Base-by-base conservation (phyloP, 1,140 invertebrate genomes). In the Coelopa frigida region DNA sequence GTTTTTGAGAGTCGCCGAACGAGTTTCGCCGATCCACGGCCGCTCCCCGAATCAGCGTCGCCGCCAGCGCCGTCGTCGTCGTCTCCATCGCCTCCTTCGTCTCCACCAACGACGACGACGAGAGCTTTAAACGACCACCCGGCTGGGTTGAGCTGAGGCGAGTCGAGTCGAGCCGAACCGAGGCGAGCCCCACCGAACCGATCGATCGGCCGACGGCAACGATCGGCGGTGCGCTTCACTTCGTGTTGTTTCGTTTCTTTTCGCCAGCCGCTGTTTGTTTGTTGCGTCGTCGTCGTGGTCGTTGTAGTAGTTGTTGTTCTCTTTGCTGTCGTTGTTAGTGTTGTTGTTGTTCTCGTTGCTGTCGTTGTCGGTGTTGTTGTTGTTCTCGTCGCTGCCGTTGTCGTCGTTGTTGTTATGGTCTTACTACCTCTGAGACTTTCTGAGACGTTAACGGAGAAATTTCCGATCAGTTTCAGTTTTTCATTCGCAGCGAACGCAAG, bases 391-490 rank as follows among this genome's bases (percentile, higher is more conserved):
- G 21, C 6, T 31, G 21, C 18, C 26, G n/a, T 15, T 24, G 17
- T 3, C 22, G 43, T 44, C 18, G 15, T 12, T 14, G 40, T 42
- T 8, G 20, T 24, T 26, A 21, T n/a, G 17, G 18, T 18, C 42
- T 38, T 20, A 1, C 21, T 26, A 26, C 31, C 21, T 23, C 33
- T 24, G 17, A 22, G 48, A 48, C 55, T 53, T 57, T 58, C 42
- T 52, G 53, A 59, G 46, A 52, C 54, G 46, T 48, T 50, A 38
- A 50, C 51, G 54, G 55, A 56, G 50, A 65, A 58, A 62, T 67
- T 54, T 67, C 58, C 61, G 59, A 65, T 65, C 60, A 67, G 55
- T 67, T 67, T 49, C 56, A 67, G 51, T 67, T 67, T 64, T 58
- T 51, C 57, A 62, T 59, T 64, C 57, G 59, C 54, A 55, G 52